Evolutionary conservation across 2,888 invertebrate genomes (phyloP).

Genomic region (Girardia tigrina): DNA sequence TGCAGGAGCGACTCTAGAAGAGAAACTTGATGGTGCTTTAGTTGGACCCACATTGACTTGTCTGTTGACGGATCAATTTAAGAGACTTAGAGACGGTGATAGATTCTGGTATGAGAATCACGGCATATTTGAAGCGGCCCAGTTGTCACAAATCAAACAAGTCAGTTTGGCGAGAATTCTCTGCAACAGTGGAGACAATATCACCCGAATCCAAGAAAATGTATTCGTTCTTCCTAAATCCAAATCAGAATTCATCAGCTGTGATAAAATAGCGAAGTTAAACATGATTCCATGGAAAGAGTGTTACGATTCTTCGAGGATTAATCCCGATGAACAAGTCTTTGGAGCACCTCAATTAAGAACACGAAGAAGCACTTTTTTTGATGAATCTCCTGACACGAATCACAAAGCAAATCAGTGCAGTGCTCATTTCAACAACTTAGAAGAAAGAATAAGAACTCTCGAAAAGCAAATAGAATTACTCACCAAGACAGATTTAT

Average conservation of each 20-base stretch:
- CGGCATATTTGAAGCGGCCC: conserved; percentile 67
- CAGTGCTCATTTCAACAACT: background rate
- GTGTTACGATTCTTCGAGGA: background rate
- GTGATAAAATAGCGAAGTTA: conserved; percentile 25
- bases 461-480: too few relatives aligned
- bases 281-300: conserved; percentile 35
- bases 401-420: background rate
- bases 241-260: background rate
- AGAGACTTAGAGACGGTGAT: conserved; percentile 74
- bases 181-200: conserved; percentile 82
- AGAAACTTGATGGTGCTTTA: conserved; percentile 66
- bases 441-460: background rate
- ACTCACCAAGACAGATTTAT: too few relatives aligned
- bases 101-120: conserved; percentile 90
- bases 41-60: conserved; percentile 85
- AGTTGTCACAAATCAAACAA: conserved; percentile 70
- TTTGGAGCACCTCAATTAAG: background rate
- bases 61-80: conserved; percentile 81
- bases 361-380: background rate
- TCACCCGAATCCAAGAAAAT: conserved; percentile 62
- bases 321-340: conserved; percentile 11
- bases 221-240: conserved; percentile 55
- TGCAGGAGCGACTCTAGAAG: conserved; percentile 86
- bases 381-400: background rate
- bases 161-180: conserved; percentile 66